Percentiles rank a stretch among this genome's conserved stretches.
Evolutionary conservation across 37 sponge, comb jelly and placozoan species (phyloP).

Genomic region (Cliona cf. orientalis): DNA sequence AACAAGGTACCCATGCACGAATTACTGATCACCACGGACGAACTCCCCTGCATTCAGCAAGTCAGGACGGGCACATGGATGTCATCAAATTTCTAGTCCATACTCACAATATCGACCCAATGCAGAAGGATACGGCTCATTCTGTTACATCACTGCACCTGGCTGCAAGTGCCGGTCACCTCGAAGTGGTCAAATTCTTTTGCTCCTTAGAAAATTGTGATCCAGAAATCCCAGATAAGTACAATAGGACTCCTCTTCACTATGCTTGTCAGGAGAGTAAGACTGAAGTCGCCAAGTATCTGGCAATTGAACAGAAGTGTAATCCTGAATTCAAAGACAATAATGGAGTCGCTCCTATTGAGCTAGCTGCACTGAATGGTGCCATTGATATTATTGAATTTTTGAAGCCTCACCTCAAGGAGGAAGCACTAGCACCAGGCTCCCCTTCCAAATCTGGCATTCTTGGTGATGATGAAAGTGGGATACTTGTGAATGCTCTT

Average conservation of each 20-base stretch:
- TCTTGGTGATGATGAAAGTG: constrained; percentile 17
- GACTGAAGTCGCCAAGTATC: constrained; percentile 42
- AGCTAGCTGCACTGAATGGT: constrained; percentile 69
- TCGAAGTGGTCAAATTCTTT: constrained; percentile 33
- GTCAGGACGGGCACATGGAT: constrained; percentile 51
- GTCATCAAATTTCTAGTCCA: constrained; percentile 54
- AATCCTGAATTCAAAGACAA: constrained; percentile 16
- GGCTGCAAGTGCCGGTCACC: constrained; percentile 1
- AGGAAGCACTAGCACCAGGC: background rate
- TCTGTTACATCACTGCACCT: constrained; percentile 31
- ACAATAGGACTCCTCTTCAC: constrained; percentile 71
- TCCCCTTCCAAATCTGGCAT: background rate
- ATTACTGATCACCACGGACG: constrained; percentile 28
- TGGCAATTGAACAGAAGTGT: constrained; percentile 19
- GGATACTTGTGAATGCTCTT: constrained; percentile 7
- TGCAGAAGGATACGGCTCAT: constrained; percentile 18
- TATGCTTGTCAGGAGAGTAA: constrained; percentile 65
- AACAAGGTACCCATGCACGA: background rate
- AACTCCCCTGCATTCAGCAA: constrained; percentile 44
- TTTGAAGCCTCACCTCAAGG: background rate
- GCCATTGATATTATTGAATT: constrained; percentile 49
- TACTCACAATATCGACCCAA: constrained; percentile 20
- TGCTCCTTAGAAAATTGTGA: constrained; percentile 21
- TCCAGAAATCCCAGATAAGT: constrained; percentile 33
- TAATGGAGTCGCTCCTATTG: constrained; percentile 48